Percentiles rank a stretch among this genome's conserved stretches.
Evolutionary conservation across 1,140 invertebrate species (phyloP).

Genomic region (Aphis craccivora): DNA sequence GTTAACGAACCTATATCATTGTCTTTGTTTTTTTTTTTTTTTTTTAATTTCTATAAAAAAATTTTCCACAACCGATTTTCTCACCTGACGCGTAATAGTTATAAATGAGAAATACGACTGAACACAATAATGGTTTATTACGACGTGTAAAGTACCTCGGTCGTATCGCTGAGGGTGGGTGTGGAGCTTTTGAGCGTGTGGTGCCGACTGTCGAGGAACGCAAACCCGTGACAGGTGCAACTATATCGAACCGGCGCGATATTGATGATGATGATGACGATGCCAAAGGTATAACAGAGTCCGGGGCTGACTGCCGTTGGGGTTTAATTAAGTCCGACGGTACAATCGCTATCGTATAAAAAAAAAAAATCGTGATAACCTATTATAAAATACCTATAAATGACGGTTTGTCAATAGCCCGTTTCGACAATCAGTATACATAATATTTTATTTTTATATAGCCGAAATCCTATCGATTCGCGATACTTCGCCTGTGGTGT

Average conservation of each 20-base stretch:
- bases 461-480: not conserved
- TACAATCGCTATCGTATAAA: not conserved
- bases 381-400: not conserved
- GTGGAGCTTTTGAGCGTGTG: not conserved
- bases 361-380: not conserved
- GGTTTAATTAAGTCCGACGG: conserved; percentile 3
- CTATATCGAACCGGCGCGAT: not conserved
- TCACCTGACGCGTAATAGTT: not conserved
- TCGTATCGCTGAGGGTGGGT: not conserved
- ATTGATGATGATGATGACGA: not conserved
- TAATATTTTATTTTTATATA: not conserved
- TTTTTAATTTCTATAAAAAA: too few relatives aligned
- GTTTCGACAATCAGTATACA: not conserved
- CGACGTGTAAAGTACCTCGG: not conserved
- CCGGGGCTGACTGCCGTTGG: not conserved
- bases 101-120: not conserved
- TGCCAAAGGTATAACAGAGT: not conserved
- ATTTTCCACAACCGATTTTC: not conserved
- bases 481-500: not conserved
- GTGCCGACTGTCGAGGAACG: not conserved
- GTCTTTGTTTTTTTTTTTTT: conserved; percentile 15
- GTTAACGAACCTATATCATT: conserved; percentile 38
- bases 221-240: not conserved
- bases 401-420: not conserved
- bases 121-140: not conserved